Percentiles rank a stretch among this genome's conserved stretches.
Evolutionary conservation across 2,113 vertebrate species (phyloP).

Genomic region (Siphamia tubifer): DNA sequence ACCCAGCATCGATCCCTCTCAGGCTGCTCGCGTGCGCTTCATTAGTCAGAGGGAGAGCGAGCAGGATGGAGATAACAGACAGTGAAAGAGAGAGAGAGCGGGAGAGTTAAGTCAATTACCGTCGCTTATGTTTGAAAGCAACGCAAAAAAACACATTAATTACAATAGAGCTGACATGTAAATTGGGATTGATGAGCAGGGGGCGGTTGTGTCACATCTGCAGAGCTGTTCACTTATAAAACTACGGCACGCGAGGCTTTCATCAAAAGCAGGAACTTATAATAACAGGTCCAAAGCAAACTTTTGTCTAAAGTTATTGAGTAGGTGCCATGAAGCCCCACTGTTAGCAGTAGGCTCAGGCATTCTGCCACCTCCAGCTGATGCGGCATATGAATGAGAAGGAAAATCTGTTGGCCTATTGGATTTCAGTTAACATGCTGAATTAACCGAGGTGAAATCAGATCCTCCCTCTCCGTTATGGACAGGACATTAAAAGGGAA

Average conservation of each 20-base stretch:
- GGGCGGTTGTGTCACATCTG: slow-evolving; percentile 16
- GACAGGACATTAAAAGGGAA: slow-evolving; percentile 59
- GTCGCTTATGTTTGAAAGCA: slow-evolving; percentile 63
- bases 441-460: slow-evolving; percentile 58
- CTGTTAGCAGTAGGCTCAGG: slow-evolving; percentile 31
- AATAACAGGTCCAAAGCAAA: slow-evolving; percentile 46
- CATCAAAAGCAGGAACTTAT: slow-evolving; percentile 23
- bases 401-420: slow-evolving; percentile 48
- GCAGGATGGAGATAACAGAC: slow-evolving; percentile 13
- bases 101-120: slow-evolving; percentile 63
- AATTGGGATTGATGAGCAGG: slow-evolving; percentile 57
- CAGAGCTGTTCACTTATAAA: slow-evolving; percentile 2
- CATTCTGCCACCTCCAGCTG: slow-evolving; percentile 34
- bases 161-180: slow-evolving; percentile 50
- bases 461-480: slow-evolving; percentile 48
- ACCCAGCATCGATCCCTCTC: slow-evolving; percentile 66
- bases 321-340: slow-evolving; percentile 29
- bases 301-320: slow-evolving; percentile 53
- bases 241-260: background rate
- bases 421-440: slow-evolving; percentile 57
- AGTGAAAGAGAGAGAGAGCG: slow-evolving; percentile 14
- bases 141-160: slow-evolving; percentile 61
- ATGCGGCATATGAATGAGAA: slow-evolving; percentile 45
- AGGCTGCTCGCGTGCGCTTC: slow-evolving; percentile 57
- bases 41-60: slow-evolving; percentile 59